Percentiles rank a stretch among this genome's conserved stretches.
These are phyloP conservation scores for Cheiracanthium punctorium DNA, from an alignment of 2,888 invertebrate genomes.

Conservation along the genomic window DNA sequence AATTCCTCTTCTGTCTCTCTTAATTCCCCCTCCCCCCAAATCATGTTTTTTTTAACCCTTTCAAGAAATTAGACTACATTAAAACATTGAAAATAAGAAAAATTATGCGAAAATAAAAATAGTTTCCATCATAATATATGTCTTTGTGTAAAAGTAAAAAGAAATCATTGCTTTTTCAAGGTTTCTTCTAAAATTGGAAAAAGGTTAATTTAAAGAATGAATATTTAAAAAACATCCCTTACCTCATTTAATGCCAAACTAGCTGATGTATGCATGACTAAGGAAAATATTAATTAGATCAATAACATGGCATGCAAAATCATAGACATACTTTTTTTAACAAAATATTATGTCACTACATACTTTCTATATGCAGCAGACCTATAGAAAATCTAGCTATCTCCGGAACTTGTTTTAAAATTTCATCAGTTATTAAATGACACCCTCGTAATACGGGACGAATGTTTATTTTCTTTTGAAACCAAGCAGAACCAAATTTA, in stretches of 20 bases:
- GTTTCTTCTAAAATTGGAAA: too few relatives aligned
- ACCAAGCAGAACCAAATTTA: conserved; percentile 85
- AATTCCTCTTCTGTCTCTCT: too few relatives aligned
- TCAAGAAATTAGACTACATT: too few relatives aligned
- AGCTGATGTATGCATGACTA: conserved; percentile 98
- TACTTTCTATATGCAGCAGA: conserved; percentile 97
- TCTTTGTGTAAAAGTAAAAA: too few relatives aligned
- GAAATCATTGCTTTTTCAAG: too few relatives aligned
- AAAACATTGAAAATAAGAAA: too few relatives aligned
- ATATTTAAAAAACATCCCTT: conserved; percentile 40
- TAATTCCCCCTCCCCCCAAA: too few relatives aligned
- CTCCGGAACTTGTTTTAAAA: conserved; percentile 93
- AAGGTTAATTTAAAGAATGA: too few relatives aligned
- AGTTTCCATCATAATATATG: too few relatives aligned
- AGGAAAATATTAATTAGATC: conserved; percentile 25
- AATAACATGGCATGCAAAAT: background rate
- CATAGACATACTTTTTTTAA: background rate
- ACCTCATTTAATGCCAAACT: conserved; percentile 93
- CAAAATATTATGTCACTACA: conserved; percentile 73
- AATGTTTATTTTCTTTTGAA: conserved; percentile 97
- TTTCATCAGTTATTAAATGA: conserved; percentile 97
- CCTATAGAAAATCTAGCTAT: conserved; percentile 95
- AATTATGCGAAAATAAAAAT: too few relatives aligned
- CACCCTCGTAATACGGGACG: conserved; percentile 97
- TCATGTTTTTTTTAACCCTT: too few relatives aligned